A percentile compares a stretch with the other conserved stretches of the same genome.
phyloP scores from a whole-genome alignment of 37 sponge, comb jelly and placozoan genomes.

The Tethya wilhelma region DNA sequence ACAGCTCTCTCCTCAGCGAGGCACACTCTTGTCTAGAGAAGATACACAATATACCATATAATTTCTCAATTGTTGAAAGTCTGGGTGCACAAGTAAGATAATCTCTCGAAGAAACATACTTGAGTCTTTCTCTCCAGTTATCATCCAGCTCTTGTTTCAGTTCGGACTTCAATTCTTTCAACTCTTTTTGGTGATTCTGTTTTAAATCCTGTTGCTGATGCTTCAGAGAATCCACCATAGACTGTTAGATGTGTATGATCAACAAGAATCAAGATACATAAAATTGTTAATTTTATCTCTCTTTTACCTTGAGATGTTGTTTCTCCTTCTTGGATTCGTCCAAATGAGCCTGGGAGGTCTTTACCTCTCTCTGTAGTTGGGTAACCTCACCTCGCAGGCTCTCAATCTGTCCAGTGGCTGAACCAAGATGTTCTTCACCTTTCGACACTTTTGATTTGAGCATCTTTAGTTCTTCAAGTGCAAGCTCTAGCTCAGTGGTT shows the following conservation, averaged over 20 bases:
- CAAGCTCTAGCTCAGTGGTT: conserved; percentile 6
- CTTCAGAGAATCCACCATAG: conserved; percentile 16
- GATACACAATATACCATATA: background rate
- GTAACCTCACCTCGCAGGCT: conserved; percentile 29
- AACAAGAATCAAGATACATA: background rate
- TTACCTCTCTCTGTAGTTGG: background rate
- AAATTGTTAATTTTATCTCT: background rate
- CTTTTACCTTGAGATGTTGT: conserved; percentile 47
- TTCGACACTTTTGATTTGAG: conserved; percentile 23
- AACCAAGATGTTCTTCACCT: conserved; percentile 46
- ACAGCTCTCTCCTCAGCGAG: conserved; percentile 47
- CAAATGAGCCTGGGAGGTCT: background rate
- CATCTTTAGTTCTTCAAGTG: conserved; percentile 27
- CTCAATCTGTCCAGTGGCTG: conserved; percentile 21
- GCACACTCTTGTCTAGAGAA: conserved; percentile 46
- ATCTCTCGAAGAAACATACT: conserved; percentile 2
- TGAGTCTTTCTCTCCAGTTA: conserved; percentile 38
- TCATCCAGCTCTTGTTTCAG: conserved; percentile 47
- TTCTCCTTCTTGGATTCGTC: conserved; percentile 30
- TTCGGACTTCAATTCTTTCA: conserved; percentile 14
- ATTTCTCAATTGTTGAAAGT: too few relatives aligned
- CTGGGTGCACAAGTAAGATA: background rate
- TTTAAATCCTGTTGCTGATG: background rate
- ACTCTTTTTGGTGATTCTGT: background rate
- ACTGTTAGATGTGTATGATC: background rate